These are phyloP conservation scores for Drosophila nebulosa DNA, from an alignment of 1,140 invertebrate species.

Conservation along the genomic window DNA sequence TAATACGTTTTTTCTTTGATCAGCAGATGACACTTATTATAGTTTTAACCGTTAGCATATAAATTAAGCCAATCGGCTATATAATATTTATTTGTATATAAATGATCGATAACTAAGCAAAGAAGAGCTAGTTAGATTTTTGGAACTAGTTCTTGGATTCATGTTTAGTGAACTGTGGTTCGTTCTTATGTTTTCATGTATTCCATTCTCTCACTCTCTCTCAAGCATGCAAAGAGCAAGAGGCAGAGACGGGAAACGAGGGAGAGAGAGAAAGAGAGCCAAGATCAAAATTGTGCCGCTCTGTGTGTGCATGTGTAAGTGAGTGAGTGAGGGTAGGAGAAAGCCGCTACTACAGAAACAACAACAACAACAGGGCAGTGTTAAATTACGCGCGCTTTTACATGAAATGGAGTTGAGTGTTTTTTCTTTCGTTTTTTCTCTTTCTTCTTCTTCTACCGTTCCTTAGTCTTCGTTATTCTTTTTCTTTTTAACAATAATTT, in stretches of 20 bases:
- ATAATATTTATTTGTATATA: too few relatives aligned
- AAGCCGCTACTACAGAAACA: constrained; percentile 52
- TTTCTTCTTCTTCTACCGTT: constrained; percentile 20
- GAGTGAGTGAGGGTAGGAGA: constrained; percentile 57
- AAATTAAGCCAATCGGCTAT: neutral
- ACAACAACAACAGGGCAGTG: constrained; percentile 49
- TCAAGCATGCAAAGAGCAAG: neutral
- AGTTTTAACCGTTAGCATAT: too few relatives aligned
- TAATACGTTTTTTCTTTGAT: neutral
- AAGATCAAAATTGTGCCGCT: neutral
- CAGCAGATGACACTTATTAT: too few relatives aligned
- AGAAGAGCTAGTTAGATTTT: neutral
- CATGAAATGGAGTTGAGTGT: constrained; percentile 54
- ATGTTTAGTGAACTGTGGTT: constrained; percentile 1
- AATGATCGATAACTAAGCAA: too few relatives aligned
- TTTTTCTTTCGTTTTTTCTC: constrained; percentile 15
- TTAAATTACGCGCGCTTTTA: constrained; percentile 78
- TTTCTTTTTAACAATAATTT: constrained; percentile 23
- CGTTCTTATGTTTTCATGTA: constrained; percentile 11
- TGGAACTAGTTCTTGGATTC: neutral
- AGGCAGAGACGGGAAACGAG: neutral
- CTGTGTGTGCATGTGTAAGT: neutral
- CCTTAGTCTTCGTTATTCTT: constrained; percentile 12
- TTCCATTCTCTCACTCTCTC: neutral
- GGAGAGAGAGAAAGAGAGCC: neutral